These are phyloP conservation scores for Sebastes fasciatus DNA, from an alignment of 2,113 vertebrate genomes.

Conservation along the genomic window DNA sequence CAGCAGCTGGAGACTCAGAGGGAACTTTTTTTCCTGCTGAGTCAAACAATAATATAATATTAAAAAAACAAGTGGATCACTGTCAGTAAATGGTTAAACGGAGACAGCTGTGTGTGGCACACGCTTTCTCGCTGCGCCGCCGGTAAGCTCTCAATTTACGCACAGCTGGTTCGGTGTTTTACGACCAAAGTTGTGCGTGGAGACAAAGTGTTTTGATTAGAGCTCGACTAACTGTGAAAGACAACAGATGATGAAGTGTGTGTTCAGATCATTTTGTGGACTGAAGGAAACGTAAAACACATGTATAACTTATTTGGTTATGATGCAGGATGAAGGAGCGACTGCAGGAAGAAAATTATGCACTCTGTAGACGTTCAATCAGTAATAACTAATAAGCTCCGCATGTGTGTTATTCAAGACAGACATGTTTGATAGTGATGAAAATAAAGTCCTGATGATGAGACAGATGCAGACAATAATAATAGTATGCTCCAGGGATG, in stretches of 20 bases:
- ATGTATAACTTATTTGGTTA: too few relatives aligned
- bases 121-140: not conserved
- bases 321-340: too few relatives aligned
- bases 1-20: slow-evolving; percentile 21
- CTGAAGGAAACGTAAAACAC: not conserved
- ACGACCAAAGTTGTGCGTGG: not conserved
- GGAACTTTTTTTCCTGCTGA: slow-evolving; percentile 2
- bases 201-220: not conserved
- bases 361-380: too few relatives aligned
- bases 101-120: slow-evolving; percentile 1
- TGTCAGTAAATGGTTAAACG: not conserved
- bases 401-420: too few relatives aligned
- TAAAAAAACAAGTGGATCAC: not conserved
- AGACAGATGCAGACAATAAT: too few relatives aligned
- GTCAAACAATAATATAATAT: slow-evolving; percentile 2
- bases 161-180: slow-evolving; percentile 2
- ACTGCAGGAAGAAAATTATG: not conserved
- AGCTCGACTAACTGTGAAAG: not conserved
- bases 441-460: too few relatives aligned
- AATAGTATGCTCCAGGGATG: too few relatives aligned
- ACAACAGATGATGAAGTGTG: not conserved
- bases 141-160: not conserved
- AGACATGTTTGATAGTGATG: too few relatives aligned
- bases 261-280: not conserved
- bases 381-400: too few relatives aligned